A percentile compares a stretch with the other conserved stretches of the same genome.
Conservation (phyloP, 2,888 invertebrate genomes). For the Argyresthia albistria region DNA sequence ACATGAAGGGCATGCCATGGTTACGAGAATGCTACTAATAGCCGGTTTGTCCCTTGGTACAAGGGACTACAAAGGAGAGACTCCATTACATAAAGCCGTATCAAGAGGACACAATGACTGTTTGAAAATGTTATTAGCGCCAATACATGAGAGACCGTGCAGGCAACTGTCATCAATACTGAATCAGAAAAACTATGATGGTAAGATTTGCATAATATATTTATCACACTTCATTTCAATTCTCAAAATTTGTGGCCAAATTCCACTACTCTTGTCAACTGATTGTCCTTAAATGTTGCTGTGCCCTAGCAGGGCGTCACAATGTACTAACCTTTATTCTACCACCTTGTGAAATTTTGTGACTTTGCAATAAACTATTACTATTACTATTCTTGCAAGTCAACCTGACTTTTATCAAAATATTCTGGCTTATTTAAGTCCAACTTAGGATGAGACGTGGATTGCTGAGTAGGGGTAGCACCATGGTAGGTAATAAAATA, state of each 20-base stretch:
- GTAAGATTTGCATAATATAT: conserved; percentile 71
- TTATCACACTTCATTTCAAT: background rate
- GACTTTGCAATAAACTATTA: too few relatives aligned
- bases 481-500: too few relatives aligned
- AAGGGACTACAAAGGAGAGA: conserved; percentile 85
- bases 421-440: too few relatives aligned
- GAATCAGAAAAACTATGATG: conserved; percentile 88
- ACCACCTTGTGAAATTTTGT: too few relatives aligned
- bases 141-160: conserved; percentile 56
- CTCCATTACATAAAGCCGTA: conserved; percentile 89
- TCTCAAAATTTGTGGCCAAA: background rate
- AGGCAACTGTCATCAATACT: conserved; percentile 71
- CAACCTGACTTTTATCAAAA: too few relatives aligned
- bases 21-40: conserved; percentile 83
- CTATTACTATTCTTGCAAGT: too few relatives aligned
- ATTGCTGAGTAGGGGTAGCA: too few relatives aligned
- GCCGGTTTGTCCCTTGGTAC: conserved; percentile 81
- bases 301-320: too few relatives aligned
- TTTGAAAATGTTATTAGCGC: conserved; percentile 80
- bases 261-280: too few relatives aligned
- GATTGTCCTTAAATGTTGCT: too few relatives aligned
- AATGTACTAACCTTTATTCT: too few relatives aligned
- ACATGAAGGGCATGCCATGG: conserved; percentile 79
- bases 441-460: too few relatives aligned
- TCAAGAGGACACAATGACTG: conserved; percentile 78